Percentiles rank a stretch among this genome's conserved stretches.
These are phyloP conservation scores for Paracanthobrama guichenoti DNA, from an alignment of 2,113 vertebrate species.

Conservation along the genomic window DNA sequence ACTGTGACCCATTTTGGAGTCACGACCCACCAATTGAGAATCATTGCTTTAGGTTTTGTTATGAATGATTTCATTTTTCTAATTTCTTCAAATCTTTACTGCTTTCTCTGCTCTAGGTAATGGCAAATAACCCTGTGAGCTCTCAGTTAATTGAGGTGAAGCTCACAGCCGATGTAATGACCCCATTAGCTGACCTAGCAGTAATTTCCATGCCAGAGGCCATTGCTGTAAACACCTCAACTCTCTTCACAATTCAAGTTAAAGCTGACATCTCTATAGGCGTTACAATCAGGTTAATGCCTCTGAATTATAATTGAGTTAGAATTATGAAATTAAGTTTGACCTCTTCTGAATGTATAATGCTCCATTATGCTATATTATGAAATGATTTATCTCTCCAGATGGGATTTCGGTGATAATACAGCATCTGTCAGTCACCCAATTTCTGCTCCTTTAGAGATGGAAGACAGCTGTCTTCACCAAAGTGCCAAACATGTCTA, in stretches of 20 bases:
- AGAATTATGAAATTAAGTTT: neutral
- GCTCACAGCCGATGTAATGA: slow-evolving; percentile 66
- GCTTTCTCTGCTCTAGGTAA: slow-evolving; percentile 65
- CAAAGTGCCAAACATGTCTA: slow-evolving; percentile 58
- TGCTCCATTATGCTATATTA: neutral
- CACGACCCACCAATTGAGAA: neutral
- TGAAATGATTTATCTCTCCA: slow-evolving; percentile 52
- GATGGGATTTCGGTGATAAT: slow-evolving; percentile 79
- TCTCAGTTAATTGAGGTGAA: slow-evolving; percentile 65
- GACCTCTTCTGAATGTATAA: slow-evolving; percentile 14
- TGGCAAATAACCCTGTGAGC: slow-evolving; percentile 76
- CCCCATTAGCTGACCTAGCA: slow-evolving; percentile 65
- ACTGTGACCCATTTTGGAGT: neutral
- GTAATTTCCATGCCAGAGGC: slow-evolving; percentile 60
- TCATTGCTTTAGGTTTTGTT: neutral
- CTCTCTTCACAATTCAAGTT: slow-evolving; percentile 66
- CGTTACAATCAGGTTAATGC: slow-evolving; percentile 71
- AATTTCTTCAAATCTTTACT: slow-evolving; percentile 14
- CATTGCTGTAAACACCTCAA: slow-evolving; percentile 57
- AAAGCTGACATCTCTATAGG: slow-evolving; percentile 71
- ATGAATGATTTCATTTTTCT: neutral
- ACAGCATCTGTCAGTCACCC: slow-evolving; percentile 53
- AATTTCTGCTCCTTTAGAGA: slow-evolving; percentile 63
- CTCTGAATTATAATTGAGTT: neutral
- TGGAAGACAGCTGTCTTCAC: slow-evolving; percentile 44